A percentile compares a stretch with the other conserved stretches of the same genome.
Conservation (phyloP, 2,888 invertebrate genomes). For the Alviniconcha strummeri region DNA sequence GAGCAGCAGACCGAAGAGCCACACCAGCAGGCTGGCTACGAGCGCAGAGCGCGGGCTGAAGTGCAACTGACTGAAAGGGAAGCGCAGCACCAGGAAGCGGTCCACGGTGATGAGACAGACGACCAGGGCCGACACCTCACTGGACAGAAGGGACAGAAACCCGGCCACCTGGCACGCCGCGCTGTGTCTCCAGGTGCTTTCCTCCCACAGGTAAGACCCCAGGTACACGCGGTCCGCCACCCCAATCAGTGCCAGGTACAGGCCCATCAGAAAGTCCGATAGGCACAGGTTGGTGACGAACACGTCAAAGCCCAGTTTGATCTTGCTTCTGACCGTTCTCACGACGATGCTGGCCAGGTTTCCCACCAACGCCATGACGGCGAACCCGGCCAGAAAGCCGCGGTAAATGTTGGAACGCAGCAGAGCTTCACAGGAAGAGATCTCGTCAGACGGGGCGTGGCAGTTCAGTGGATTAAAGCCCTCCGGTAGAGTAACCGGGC, state of each 20-base stretch:
- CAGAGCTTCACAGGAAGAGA: background rate
- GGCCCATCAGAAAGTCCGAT: background rate
- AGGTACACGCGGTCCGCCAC: background rate
- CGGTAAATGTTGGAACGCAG: background rate
- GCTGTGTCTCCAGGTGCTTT: background rate
- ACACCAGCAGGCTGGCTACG: too few species aligned
- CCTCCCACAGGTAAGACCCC: background rate
- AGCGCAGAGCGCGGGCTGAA: too few species aligned
- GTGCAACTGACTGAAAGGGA: too few species aligned
- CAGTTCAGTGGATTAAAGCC: background rate
- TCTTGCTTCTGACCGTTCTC: background rate
- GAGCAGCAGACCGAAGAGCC: too few species aligned
- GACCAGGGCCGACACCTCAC: too few species aligned
- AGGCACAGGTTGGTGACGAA: slow-evolving; percentile 1
- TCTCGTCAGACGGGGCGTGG: background rate
- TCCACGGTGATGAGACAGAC: too few species aligned
- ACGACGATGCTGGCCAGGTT: background rate
- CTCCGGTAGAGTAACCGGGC: background rate
- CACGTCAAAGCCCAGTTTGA: background rate
- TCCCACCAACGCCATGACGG: background rate
- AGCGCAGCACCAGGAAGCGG: too few species aligned
- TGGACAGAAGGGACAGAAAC: too few species aligned
- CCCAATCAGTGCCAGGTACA: background rate
- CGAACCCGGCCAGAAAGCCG: background rate
- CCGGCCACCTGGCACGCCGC: too few species aligned